A percentile compares a stretch with the other conserved stretches of the same genome.
Evolutionary conservation across 2,888 invertebrate genomes (phyloP).

Genomic region (Hirtodrosophila alboralis): DNA sequence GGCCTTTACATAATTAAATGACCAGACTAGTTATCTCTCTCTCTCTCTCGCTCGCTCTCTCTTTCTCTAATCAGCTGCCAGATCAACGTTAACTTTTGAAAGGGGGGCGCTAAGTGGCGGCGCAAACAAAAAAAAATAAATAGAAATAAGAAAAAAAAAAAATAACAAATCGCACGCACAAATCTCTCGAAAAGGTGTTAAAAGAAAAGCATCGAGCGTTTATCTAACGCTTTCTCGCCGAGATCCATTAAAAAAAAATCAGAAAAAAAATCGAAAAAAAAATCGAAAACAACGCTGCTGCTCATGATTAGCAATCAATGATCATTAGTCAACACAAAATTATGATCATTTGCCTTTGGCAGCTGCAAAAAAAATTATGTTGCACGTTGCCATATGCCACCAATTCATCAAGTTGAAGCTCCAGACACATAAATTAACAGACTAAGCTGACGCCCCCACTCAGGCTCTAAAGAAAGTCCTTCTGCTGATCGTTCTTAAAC

Average conservation of each 20-base stretch:
- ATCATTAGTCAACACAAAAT: no score
- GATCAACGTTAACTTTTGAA: conserved; percentile 47
- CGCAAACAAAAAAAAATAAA: conserved; percentile 52
- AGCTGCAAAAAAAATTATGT: conserved; percentile 60
- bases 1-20: conserved; percentile 79
- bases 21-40: conserved; percentile 35
- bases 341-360: no score
- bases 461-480: no score
- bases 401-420: conserved; percentile 56
- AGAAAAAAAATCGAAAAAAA: no score
- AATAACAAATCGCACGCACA: conserved; percentile 73
- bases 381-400: conserved; percentile 46
- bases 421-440: conserved; percentile 37
- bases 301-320: conserved; percentile 24
- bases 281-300: no score
- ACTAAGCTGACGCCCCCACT: conserved; percentile 14
- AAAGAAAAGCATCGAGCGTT: conserved; percentile 76
- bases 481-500: conserved; percentile 35
- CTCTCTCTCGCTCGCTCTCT: conserved; percentile 3
- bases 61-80: conserved; percentile 52
- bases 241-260: conserved; percentile 59
- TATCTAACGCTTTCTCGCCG: conserved; percentile 70
- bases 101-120: conserved; percentile 75
- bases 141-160: conserved; percentile 3
- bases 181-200: conserved; percentile 80